Evolutionary conservation across 2,113 vertebrate genomes (phyloP), one percentile per base, ranked within the genome.

Genomic region (Ifrita kowaldi): DNA sequence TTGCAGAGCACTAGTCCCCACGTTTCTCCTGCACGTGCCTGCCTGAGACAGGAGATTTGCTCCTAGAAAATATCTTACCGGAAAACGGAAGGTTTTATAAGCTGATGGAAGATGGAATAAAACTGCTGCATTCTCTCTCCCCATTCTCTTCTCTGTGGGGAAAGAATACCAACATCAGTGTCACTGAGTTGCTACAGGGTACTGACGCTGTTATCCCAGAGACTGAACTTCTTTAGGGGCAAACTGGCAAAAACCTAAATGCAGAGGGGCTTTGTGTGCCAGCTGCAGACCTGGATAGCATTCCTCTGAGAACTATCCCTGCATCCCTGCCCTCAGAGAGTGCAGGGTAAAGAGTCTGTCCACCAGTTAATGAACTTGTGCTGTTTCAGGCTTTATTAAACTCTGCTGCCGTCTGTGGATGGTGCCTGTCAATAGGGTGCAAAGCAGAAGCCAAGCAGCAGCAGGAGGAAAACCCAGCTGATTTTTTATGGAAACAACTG

Each of bases 401-500:
- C 86, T 73, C 73, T 35, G 62, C 71, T 82, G 64, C 76, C 3
- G 23, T 83, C 52, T 60, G 52, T 76, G 87, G 76, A 85, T 63
- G 64, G 56, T 49, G 75, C 90, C 57, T 8, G 65, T 83, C 89
- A 69, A 78, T 9, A 69, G 83, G 86, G 91, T 60, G 76, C 70
- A 44, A 53, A 93, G 78, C 3, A 0, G 79, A 78, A 89, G 84
- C 41, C 89, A 89, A 83, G 77, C 90, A 91, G 84, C 77, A 91
- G 83, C 68, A 79, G 90, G 44, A 78, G 65, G 88, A 85, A 93
- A 94, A 76, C 37, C 68, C 93, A 90, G 93, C 64, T 94, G 90
- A 96, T 65, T 78, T 91, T 95, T 88, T 53, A 79, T 5, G 4
- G 87, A 96, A 96, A 94, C 87, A 94, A 95, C 65, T 95, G 89